Conservation (phyloP, 2,797 vertebrate genomes). For the Amazonetta brasiliensis region DNA sequence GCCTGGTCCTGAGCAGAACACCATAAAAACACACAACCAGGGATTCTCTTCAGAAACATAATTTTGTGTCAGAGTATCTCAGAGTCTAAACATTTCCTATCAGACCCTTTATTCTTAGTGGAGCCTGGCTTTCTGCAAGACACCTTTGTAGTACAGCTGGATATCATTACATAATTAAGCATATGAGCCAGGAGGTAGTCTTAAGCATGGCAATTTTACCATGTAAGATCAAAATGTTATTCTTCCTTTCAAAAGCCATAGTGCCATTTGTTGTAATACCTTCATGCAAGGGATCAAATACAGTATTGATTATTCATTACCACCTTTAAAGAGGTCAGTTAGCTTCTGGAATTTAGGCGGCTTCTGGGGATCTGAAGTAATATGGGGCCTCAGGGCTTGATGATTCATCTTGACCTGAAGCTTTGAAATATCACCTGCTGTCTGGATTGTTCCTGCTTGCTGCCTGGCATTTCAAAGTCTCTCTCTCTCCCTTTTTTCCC, state of each 20-base stretch:
- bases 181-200: slow-evolving; percentile 11
- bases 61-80: not conserved
- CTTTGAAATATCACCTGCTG: slow-evolving; percentile 72
- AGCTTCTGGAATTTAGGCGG: slow-evolving; percentile 63
- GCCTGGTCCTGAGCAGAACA: not conserved
- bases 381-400: slow-evolving; percentile 28
- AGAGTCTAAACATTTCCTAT: not conserved
- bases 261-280: slow-evolving; percentile 39
- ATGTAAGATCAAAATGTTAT: slow-evolving; percentile 54
- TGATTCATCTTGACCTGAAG: slow-evolving; percentile 59
- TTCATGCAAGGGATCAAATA: slow-evolving; percentile 62
- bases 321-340: slow-evolving; percentile 55
- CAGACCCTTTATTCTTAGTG: slow-evolving; percentile 7
- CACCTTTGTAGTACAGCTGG: slow-evolving; percentile 24
- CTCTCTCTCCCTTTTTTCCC: not conserved
- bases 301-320: slow-evolving; percentile 69
- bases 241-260: slow-evolving; percentile 42
- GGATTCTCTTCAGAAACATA: not conserved
- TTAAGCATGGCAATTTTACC: slow-evolving; percentile 21
- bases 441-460: slow-evolving; percentile 47
- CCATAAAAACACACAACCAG: not conserved
- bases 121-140: slow-evolving; percentile 27
- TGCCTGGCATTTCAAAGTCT: slow-evolving; percentile 56
- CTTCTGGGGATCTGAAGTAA: slow-evolving; percentile 35
- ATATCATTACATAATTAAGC: slow-evolving; percentile 53